Evolutionary conservation across 2,797 vertebrate species (phyloP).

Genomic region (Kryptopterus vitreolus): DNA sequence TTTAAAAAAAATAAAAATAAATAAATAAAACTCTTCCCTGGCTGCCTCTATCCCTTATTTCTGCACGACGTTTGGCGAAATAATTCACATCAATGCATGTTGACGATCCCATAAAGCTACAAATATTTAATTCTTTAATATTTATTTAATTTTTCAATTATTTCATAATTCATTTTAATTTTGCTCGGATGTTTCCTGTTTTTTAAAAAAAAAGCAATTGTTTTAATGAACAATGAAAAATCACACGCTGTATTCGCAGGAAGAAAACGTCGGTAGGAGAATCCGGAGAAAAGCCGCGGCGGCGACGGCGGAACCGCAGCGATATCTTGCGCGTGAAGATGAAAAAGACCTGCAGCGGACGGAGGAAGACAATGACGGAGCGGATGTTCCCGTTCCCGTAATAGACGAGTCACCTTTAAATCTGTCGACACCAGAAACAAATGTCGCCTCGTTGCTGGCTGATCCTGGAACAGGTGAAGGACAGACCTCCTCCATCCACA

Average conservation of each 20-base stretch:
- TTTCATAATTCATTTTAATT: not conserved
- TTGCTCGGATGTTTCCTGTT: not conserved
- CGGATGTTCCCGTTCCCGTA: constrained; percentile 39
- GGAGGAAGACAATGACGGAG: constrained; percentile 11
- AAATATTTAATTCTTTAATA: too few relatives aligned
- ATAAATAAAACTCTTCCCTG: not conserved
- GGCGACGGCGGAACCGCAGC: constrained; percentile 62
- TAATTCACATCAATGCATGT: not conserved
- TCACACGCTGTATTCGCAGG: constrained; percentile 63
- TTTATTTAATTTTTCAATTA: not conserved
- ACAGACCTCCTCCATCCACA: constrained; percentile 16
- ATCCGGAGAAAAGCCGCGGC: constrained; percentile 63
- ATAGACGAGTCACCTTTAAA: constrained; percentile 41
- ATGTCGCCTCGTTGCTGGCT: constrained; percentile 31
- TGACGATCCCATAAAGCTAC: too few relatives aligned
- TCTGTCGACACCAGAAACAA: constrained; percentile 36
- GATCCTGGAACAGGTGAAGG: constrained; percentile 21
- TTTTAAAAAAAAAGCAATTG: too few relatives aligned
- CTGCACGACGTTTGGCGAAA: not conserved
- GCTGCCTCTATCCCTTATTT: not conserved
- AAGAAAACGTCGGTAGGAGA: constrained; percentile 59
- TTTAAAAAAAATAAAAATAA: not conserved
- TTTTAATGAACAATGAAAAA: too few relatives aligned
- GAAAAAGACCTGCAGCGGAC: constrained; percentile 23
- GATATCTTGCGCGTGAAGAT: constrained; percentile 62